Evolutionary conservation across 2,797 vertebrate species (phyloP).

Genomic region (Characodon lateralis): DNA sequence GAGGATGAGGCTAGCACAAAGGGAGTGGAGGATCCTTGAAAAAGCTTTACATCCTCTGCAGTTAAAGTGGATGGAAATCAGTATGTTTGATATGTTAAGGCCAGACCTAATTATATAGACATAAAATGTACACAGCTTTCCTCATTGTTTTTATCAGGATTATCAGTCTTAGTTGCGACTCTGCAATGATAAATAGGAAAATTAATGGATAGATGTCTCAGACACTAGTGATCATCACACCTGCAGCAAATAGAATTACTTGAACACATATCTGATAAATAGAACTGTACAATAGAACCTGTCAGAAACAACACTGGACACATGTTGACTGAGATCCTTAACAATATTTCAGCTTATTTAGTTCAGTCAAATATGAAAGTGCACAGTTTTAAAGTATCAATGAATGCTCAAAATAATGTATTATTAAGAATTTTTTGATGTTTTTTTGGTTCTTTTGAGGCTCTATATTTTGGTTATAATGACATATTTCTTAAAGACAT

Average conservation of each 20-base stretch:
- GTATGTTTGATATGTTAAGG: slow-evolving; percentile 42
- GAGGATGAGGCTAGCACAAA: slow-evolving; percentile 52
- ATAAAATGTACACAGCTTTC: background rate
- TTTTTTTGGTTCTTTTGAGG: background rate
- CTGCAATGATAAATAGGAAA: background rate
- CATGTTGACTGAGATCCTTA: background rate
- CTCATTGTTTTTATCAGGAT: slow-evolving; percentile 9
- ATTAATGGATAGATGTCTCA: background rate
- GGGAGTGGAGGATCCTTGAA: slow-evolving; percentile 51
- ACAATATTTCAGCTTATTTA: background rate
- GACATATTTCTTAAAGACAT: background rate
- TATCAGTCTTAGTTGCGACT: background rate
- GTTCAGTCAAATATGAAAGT: background rate
- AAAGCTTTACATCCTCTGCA: slow-evolving; percentile 43
- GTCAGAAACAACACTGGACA: background rate
- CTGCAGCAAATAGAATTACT: background rate
- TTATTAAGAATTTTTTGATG: background rate
- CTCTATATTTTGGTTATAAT: background rate
- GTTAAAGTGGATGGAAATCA: slow-evolving; percentile 39
- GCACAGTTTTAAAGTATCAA: background rate
- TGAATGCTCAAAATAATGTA: background rate
- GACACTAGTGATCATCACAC: background rate
- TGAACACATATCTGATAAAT: background rate
- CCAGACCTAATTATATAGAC: slow-evolving; percentile 29
- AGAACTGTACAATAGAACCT: background rate